Conservation (phyloP, 1,140 invertebrate species). For the Mesaphorura yosii region DNA sequence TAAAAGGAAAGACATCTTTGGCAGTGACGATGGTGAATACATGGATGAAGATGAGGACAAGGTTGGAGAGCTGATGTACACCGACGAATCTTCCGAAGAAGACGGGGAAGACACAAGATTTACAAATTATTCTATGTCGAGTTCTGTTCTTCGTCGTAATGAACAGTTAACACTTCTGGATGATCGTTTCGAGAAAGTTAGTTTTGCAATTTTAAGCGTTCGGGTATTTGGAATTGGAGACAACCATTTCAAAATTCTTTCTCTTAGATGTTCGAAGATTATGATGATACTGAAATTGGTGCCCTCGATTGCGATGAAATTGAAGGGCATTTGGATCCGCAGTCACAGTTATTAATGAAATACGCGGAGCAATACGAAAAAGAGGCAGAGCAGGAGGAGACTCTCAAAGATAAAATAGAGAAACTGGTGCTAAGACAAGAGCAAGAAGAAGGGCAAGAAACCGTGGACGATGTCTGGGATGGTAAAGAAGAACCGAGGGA, state of each 20-base stretch:
- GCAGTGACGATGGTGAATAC: constrained; percentile 36
- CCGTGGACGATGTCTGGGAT: constrained; percentile 42
- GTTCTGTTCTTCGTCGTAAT: constrained; percentile 77
- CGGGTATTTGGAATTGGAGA: constrained; percentile 2
- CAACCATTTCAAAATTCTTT: constrained; percentile 33
- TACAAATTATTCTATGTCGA: constrained; percentile 88
- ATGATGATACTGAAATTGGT: constrained; percentile 82
- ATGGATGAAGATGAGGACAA: constrained; percentile 45
- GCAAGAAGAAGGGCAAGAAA: constrained; percentile 47
- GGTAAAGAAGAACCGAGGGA: constrained; percentile 49
- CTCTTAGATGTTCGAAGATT: constrained; percentile 67
- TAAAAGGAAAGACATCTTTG: too few species aligned
- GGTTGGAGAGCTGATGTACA: constrained; percentile 42
- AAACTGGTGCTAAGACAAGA: constrained; percentile 43
- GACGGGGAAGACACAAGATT: constrained; percentile 71
- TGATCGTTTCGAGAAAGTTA: constrained; percentile 81
- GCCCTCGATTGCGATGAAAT: constrained; percentile 79
- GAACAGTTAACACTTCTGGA: constrained; percentile 71
- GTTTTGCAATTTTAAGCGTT: constrained; percentile 33
- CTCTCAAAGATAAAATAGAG: constrained; percentile 19
- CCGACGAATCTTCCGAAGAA: constrained; percentile 39
- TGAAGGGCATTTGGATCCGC: constrained; percentile 59
- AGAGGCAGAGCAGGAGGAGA: constrained; percentile 29
- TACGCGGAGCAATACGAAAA: constrained; percentile 47
- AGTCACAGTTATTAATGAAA: constrained; percentile 51